phyloP scores from a whole-genome alignment of 2,113 vertebrate species.

The Vombatus ursinus region DNA sequence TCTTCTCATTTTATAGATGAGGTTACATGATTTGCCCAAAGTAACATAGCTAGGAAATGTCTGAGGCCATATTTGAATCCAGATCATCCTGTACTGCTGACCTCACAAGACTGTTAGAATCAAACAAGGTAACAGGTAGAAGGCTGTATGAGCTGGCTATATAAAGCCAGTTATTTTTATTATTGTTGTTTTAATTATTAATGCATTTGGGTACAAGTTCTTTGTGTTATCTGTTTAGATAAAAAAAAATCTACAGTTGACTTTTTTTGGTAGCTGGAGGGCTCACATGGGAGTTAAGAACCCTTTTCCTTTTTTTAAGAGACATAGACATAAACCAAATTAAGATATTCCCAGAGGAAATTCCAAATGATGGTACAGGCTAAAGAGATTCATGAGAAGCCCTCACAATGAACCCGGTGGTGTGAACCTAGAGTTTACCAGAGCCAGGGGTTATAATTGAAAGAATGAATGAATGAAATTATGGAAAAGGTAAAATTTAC shows the following conservation, averaged over 20 bases:
- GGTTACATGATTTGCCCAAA: not conserved
- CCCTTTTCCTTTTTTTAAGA: not conserved
- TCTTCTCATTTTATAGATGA: not conserved
- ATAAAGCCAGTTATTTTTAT: not conserved
- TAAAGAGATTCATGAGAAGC: not conserved
- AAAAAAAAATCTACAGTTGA: not conserved
- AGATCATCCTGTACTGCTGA: not conserved
- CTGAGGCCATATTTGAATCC: not conserved
- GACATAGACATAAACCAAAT: not conserved
- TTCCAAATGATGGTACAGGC: not conserved
- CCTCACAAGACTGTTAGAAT: not conserved
- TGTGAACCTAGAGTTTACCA: not conserved
- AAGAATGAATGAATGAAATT: not conserved
- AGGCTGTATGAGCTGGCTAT: not conserved
- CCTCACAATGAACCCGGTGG: not conserved
- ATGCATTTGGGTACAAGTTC: not conserved
- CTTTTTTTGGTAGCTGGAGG: not conserved
- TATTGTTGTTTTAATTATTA: not conserved
- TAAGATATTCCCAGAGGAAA: not conserved
- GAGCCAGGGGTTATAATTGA: not conserved
- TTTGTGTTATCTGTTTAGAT: not conserved
- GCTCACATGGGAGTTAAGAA: not conserved
- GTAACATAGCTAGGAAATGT: not conserved
- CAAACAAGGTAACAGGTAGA: not conserved
- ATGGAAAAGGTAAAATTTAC: not conserved